Evolutionary conservation across 1,140 invertebrate species (phyloP), one percentile per base, ranked within the genome.

Genomic region (Euwallacea similis): DNA sequence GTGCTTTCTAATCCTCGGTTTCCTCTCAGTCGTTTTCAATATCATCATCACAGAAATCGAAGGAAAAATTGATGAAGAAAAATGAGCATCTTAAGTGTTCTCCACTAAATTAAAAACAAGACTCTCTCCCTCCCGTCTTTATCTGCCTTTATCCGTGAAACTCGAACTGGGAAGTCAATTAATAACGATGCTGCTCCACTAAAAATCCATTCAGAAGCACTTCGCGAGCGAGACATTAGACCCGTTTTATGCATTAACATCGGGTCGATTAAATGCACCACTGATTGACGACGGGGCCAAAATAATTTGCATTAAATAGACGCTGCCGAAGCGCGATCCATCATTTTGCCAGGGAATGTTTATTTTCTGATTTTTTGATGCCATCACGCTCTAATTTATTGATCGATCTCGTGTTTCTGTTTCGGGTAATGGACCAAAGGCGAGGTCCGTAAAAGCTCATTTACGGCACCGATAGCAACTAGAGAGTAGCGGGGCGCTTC

Each of bases 271-370:
- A 50, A 63, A 63, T 63, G 21, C 21, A 46, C 11, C 11, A 50
- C 43, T 63, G 61, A 63, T 63, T 46, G 21, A 63, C 44, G 61
- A 63, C 42, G 42, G n/a, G 16, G 42, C 7, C 7, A 16, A 60
- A 41, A 63, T 63, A 47, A 47, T 63, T 61, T 61, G 33, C 59
- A 42, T 61, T 61, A 61, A 61, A 61, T 61, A 61, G 21, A 10
- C 21, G 59, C 43, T 11, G 42, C 61, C 11, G 44, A 63, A 63
- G 21, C 21, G 16, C 61, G 46, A 63, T 63, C 46, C 44, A 63
- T 63, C 13, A 63, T 63, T 46, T 61, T 16, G 13, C 13, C 9
- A 13, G 46, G 46, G 46, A 50, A 50, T 50, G 46, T 13, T 50
- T 50, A 11, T 50, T 50, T 50, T 13, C 13, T 13, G 9, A 50